Evolutionary conservation across 2,888 invertebrate species (phyloP).

Genomic region (Parapristionchus giblindavisi): DNA sequence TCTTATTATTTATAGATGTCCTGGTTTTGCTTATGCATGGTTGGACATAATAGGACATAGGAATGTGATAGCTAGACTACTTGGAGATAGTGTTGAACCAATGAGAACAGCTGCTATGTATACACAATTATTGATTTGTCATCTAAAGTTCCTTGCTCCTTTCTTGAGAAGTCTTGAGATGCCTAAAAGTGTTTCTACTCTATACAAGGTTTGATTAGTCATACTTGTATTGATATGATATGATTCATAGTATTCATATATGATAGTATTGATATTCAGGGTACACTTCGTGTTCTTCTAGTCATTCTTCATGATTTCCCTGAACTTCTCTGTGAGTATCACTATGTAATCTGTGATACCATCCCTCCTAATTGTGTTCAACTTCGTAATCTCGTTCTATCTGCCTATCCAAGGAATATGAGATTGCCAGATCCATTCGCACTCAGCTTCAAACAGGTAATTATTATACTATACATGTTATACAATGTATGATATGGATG

Average conservation of each 20-base stretch:
- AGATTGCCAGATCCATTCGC: constrained; percentile 97
- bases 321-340: constrained; percentile 98
- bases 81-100: constrained; percentile 49
- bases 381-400: constrained; percentile 95
- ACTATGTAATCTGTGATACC: constrained; percentile 98
- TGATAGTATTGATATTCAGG: constrained; percentile 67
- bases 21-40: constrained; percentile 98
- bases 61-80: constrained; percentile 56
- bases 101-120: constrained; percentile 77
- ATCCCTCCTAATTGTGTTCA: constrained; percentile 98
- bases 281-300: constrained; percentile 87
- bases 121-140: constrained; percentile 90
- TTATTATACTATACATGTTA: neutral
- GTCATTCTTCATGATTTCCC: constrained; percentile 98
- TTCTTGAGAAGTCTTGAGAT: constrained; percentile 96
- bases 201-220: constrained; percentile 83
- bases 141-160: constrained; percentile 95
- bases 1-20: constrained; percentile 69
- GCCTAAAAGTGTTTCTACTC: constrained; percentile 87
- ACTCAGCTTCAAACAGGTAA: constrained; percentile 82
- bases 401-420: constrained; percentile 98
- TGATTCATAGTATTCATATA: no score
- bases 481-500: neutral
- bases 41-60: constrained; percentile 92
- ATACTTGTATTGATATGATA: neutral